Percentiles rank a stretch among this genome's conserved stretches.
phyloP scores from a whole-genome alignment of 1,140 invertebrate species.

The Eciton burchellii region DNA sequence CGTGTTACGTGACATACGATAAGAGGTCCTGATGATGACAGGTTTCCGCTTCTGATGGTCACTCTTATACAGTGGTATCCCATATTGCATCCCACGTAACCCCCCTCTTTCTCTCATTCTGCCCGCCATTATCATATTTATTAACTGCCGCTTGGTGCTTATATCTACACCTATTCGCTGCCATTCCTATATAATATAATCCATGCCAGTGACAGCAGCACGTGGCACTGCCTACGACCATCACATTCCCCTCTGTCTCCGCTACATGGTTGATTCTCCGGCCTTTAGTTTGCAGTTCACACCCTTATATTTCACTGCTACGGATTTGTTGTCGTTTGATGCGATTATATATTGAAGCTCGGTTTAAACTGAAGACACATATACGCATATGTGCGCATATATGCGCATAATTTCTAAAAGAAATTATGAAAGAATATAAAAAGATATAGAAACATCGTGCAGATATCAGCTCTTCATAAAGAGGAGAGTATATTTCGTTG shows the following conservation, averaged over 20 bases:
- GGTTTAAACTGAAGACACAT: not conserved
- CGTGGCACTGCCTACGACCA: constrained; percentile 74
- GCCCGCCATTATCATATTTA: constrained; percentile 85
- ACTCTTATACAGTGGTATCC: constrained; percentile 83
- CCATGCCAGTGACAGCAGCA: constrained; percentile 85
- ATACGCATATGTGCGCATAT: constrained; percentile 3
- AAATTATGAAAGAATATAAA: too few species aligned
- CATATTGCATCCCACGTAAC: constrained; percentile 74
- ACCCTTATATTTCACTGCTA: constrained; percentile 47
- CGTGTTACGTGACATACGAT: constrained; percentile 81
- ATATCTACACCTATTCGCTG: constrained; percentile 84
- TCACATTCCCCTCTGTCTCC: not conserved
- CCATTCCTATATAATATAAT: constrained; percentile 85
- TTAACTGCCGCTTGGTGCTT: constrained; percentile 83
- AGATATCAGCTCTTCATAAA: too few species aligned
- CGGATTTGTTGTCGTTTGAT: constrained; percentile 60
- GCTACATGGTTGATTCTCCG: constrained; percentile 3
- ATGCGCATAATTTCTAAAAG: too few species aligned
- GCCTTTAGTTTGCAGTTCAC: not conserved
- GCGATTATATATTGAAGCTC: constrained; percentile 49
- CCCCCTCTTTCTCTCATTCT: constrained; percentile 70
- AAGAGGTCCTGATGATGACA: constrained; percentile 84
- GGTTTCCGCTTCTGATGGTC: constrained; percentile 82
- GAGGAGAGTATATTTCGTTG: too few species aligned
- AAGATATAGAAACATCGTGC: too few species aligned